A percentile compares a stretch with the other conserved stretches of the same genome.
phyloP scores from a whole-genome alignment of 2,888 invertebrate species.

The Polyploca ridens region DNA sequence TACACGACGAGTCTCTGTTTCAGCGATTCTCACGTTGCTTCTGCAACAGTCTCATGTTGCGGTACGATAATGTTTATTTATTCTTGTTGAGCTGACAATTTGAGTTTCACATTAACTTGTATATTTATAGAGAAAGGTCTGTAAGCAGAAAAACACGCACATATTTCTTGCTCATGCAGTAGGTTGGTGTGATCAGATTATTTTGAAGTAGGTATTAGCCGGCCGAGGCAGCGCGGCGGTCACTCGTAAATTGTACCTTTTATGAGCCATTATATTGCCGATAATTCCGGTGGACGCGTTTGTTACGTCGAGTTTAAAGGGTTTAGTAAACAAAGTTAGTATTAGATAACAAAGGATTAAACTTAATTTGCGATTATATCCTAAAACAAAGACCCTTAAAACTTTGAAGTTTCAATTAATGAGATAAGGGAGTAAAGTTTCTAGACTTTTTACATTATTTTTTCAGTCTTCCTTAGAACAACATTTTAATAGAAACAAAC shows the following conservation, averaged over 20 bases:
- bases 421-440: neutral
- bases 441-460: neutral
- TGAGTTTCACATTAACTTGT: constrained; percentile 19
- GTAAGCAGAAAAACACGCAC: constrained; percentile 30
- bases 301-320: constrained; percentile 13
- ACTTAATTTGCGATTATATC: constrained; percentile 1
- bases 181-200: constrained; percentile 61
- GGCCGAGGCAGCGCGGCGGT: constrained; percentile 38
- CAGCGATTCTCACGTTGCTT: constrained; percentile 17
- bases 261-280: constrained; percentile 74
- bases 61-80: constrained; percentile 13
- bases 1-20: constrained; percentile 44
- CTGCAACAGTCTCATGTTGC: neutral
- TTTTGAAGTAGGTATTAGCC: constrained; percentile 47
- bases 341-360: constrained; percentile 8
- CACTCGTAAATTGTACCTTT: constrained; percentile 73
- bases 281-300: constrained; percentile 50
- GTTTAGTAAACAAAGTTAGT: constrained; percentile 4
- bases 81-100: constrained; percentile 15
- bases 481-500: neutral
- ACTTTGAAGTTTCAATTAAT: neutral
- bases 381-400: constrained; percentile 9
- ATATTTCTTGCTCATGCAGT: constrained; percentile 31
- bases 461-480: neutral
- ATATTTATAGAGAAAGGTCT: constrained; percentile 24